These are phyloP conservation scores for Pristionchus arcanus DNA, from an alignment of 2,888 invertebrate genomes.

Conservation along the genomic window DNA sequence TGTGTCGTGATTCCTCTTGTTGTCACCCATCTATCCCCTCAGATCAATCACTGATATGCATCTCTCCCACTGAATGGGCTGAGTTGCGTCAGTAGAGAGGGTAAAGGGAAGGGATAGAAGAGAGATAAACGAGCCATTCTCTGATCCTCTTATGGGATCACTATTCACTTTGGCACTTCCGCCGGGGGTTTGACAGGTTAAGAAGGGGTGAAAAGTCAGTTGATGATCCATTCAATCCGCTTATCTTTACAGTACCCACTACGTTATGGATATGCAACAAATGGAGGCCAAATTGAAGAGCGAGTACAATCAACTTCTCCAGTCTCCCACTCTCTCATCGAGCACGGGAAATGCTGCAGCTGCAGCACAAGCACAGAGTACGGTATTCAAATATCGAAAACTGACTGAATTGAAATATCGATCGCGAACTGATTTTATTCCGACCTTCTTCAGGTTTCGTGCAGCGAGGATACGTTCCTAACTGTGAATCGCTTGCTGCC, in stretches of 20 bases:
- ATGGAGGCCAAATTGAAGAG: slow-evolving; percentile 66
- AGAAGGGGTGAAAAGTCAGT: slow-evolving; percentile 47
- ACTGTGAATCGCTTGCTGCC: slow-evolving; percentile 67
- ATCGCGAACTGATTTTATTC: slow-evolving; percentile 57
- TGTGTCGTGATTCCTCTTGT: background rate
- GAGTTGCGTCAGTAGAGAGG: slow-evolving; percentile 10
- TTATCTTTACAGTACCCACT: slow-evolving; percentile 65
- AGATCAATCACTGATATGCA: slow-evolving; percentile 53
- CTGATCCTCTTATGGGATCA: slow-evolving; percentile 34
- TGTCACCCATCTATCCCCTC: background rate
- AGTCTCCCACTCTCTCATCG: slow-evolving; percentile 72
- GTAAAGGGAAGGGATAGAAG: background rate
- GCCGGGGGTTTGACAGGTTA: background rate
- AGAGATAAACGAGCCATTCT: background rate
- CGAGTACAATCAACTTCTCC: slow-evolving; percentile 72
- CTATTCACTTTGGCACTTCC: slow-evolving; percentile 23
- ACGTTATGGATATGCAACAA: slow-evolving; percentile 64
- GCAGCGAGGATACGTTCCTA: slow-evolving; percentile 56
- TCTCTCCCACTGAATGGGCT: slow-evolving; percentile 34
- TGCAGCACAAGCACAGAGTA: slow-evolving; percentile 8
- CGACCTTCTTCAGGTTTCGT: slow-evolving; percentile 56
- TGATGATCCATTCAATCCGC: background rate
- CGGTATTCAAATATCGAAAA: slow-evolving; percentile 20
- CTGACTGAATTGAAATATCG: background rate
- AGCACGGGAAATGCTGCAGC: background rate